A percentile compares a stretch with the other conserved stretches of the same genome.
These are phyloP conservation scores for Nothoprocta perdicaria DNA, from an alignment of 2,113 vertebrate genomes.

Conservation along the genomic window DNA sequence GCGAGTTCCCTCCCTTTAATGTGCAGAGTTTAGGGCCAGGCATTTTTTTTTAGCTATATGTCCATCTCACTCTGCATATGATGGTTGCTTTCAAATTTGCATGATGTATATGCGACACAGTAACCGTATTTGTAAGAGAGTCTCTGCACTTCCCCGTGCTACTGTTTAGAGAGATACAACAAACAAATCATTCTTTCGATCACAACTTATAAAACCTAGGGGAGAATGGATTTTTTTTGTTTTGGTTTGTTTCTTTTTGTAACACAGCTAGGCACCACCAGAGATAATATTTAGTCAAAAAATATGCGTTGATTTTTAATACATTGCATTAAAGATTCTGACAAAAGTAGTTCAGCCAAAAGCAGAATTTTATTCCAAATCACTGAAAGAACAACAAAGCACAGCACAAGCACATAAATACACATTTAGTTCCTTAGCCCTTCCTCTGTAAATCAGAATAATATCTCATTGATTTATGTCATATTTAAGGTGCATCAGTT, in stretches of 20 bases:
- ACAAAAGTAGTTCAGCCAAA: neutral
- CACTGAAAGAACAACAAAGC: neutral
- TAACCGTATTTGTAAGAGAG: neutral
- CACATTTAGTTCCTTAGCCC: neutral
- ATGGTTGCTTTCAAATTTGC: conserved; percentile 10
- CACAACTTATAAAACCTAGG: neutral
- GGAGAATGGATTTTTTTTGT: neutral
- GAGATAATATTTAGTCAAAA: neutral
- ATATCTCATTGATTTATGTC: neutral
- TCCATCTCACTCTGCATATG: neutral
- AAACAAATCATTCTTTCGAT: neutral
- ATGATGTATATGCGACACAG: neutral
- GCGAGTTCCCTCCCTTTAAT: neutral
- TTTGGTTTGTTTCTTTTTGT: neutral
- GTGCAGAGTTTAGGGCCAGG: neutral
- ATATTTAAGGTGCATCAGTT: neutral
- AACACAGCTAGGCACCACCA: neutral
- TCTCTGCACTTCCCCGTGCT: conserved; percentile 20
- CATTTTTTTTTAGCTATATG: neutral
- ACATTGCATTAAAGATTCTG: neutral
- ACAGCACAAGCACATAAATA: neutral
- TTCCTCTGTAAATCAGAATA: neutral
- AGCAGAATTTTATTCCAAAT: neutral
- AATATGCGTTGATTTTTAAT: neutral
- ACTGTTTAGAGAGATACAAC: neutral